These are phyloP conservation scores for Alauda arvensis DNA, from an alignment of 2,797 vertebrate genomes.

Conservation along the genomic window DNA sequence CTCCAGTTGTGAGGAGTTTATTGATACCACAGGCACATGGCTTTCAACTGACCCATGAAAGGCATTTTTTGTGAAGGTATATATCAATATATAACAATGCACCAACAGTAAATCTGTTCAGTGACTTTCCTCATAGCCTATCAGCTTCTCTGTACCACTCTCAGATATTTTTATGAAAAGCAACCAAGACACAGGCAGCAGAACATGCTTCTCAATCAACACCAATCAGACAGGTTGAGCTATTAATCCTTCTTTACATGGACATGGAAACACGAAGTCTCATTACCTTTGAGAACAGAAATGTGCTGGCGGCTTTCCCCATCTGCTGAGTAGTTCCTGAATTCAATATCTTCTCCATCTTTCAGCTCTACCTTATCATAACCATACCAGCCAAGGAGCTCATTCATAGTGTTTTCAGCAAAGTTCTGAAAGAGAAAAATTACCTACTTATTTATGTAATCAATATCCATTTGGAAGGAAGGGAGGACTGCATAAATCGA, in stretches of 20 bases:
- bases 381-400: slow-evolving; percentile 98
- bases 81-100: neutral
- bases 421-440: slow-evolving; percentile 90
- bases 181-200: slow-evolving; percentile 32
- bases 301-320: slow-evolving; percentile 94
- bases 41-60: neutral
- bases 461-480: slow-evolving; percentile 69
- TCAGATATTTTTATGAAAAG: slow-evolving; percentile 29
- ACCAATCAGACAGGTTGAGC: slow-evolving; percentile 39
- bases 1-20: neutral
- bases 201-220: slow-evolving; percentile 20
- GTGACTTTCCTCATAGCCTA: neutral
- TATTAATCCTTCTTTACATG: slow-evolving; percentile 51
- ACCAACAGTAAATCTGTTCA: slow-evolving; percentile 19
- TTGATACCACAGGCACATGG: neutral
- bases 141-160: slow-evolving; percentile 4
- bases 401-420: slow-evolving; percentile 99
- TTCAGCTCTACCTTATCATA: slow-evolving; percentile 98
- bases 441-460: slow-evolving; percentile 71
- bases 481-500: slow-evolving; percentile 64
- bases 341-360: slow-evolving; percentile 97
- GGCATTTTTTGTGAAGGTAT: neutral
- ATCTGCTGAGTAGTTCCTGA: slow-evolving; percentile 85
- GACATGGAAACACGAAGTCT: slow-evolving; percentile 62
- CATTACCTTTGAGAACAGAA: slow-evolving; percentile 97